Base-by-base conservation (phyloP, 2,113 vertebrate genomes). In the Pimephales promelas region DNA sequence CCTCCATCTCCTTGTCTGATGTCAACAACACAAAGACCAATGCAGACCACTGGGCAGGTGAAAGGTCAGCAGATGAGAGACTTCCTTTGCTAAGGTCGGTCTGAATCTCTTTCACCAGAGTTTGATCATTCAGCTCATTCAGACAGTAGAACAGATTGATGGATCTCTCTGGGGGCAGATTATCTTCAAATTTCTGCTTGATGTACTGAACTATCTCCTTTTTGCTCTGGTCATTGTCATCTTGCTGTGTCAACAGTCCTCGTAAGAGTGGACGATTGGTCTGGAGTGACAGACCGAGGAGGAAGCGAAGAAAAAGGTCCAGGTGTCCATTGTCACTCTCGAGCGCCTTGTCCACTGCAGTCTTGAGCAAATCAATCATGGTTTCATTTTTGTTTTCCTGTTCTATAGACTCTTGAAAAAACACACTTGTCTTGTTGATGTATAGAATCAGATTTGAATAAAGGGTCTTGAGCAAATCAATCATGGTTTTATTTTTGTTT, bases 71-170 rank as follows among this genome's bases (percentile, higher is more conserved):
- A 73, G 71, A 31, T 52, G 83, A 80, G 5, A 85, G 83, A 66
- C 22, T 18, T 54, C 77, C 83, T 73, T 57, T 52, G 34, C 5
- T 36, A 10, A 81, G n/a, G 3, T 16, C 10, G 4, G 2, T 72
- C 40, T 85, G 83, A 61, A 85, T 85, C 5, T 80, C 83, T 14
- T 84, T 73, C 28, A 84, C 83, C 11, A 84, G 43, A 47, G 83
- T 72, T 5, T 73, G 54, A 20, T 84, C 83, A 4, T 85, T 76
- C 45, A 85, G 57, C 74, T 85, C 84, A 8, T 85, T 81, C 59
- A 81, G 83, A 16, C 78, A 85, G n/a, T 81, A 3, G 1, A 66
- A 66, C 31, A 66, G 16, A 66, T 66, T 66, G 31, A 66, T 66
- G 31, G 62, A 66, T 66, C 31, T 66, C 62, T 66, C 62, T 66